Evolutionary conservation across 2,888 invertebrate species (phyloP).

Genomic region (Hirtodrosophila trivittata): DNA sequence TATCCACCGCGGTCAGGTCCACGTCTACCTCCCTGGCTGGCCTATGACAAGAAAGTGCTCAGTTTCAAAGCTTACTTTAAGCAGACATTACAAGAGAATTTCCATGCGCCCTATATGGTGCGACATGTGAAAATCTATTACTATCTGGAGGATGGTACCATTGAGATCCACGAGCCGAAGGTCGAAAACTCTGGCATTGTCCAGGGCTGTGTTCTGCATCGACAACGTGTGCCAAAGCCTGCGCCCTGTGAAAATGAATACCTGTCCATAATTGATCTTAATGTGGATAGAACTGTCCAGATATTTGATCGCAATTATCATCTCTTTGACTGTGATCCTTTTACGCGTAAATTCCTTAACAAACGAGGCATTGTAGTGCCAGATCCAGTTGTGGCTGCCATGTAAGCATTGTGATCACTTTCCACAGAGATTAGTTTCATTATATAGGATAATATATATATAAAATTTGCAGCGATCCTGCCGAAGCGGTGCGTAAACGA

Average conservation of each 20-base stretch:
- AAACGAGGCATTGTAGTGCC: slow-evolving; percentile 93
- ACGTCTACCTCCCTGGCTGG: slow-evolving; percentile 92
- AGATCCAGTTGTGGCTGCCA: slow-evolving; percentile 87
- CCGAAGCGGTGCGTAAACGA: slow-evolving; percentile 80
- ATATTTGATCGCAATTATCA: slow-evolving; percentile 93
- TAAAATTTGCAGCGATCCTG: slow-evolving; percentile 82
- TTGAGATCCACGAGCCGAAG: slow-evolving; percentile 93
- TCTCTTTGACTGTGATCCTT: slow-evolving; percentile 93
- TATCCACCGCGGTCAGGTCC: slow-evolving; percentile 91
- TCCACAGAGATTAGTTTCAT: not conserved
- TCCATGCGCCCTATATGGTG: slow-evolving; percentile 87
- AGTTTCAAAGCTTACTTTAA: slow-evolving; percentile 83
- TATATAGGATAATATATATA: slow-evolving; percentile 23
- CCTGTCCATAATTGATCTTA: slow-evolving; percentile 93
- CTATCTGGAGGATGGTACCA: slow-evolving; percentile 95
- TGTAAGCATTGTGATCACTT: slow-evolving; percentile 73
- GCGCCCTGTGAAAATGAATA: slow-evolving; percentile 89
- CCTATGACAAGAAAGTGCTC: slow-evolving; percentile 92
- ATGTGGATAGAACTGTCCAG: slow-evolving; percentile 91
- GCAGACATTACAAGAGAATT: slow-evolving; percentile 88
- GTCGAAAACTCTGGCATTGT: slow-evolving; percentile 92
- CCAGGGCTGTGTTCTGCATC: slow-evolving; percentile 92
- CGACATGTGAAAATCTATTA: slow-evolving; percentile 93
- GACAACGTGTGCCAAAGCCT: slow-evolving; percentile 92
- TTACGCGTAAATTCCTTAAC: slow-evolving; percentile 93